These are phyloP conservation scores for Metellina segmentata DNA, from an alignment of 2,888 invertebrate genomes.

Conservation along the genomic window DNA sequence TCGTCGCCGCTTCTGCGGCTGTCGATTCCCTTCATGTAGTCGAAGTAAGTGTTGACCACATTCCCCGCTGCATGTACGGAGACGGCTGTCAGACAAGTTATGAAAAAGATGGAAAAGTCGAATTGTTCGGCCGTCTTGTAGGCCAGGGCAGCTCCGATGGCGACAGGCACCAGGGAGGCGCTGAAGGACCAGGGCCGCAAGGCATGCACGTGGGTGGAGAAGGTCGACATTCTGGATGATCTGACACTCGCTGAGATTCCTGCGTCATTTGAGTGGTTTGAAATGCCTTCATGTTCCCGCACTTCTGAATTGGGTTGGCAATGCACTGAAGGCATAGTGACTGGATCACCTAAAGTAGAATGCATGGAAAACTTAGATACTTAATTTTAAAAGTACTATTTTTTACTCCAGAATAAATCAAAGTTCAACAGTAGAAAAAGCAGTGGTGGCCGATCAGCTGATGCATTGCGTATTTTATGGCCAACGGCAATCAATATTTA, in stretches of 20 bases:
- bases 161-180: constrained; percentile 93
- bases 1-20: constrained; percentile 89
- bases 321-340: constrained; percentile 63
- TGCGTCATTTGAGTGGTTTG: constrained; percentile 44
- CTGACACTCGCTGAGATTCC: background rate
- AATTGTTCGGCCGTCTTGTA: constrained; percentile 89
- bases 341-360: constrained; percentile 24
- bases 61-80: constrained; percentile 98
- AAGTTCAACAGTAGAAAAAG: background rate
- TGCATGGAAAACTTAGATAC: background rate
- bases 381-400: background rate
- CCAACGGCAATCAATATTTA: too few species aligned
- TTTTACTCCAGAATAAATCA: background rate
- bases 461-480: too few species aligned
- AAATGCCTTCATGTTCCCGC: constrained; percentile 29
- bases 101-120: constrained; percentile 88
- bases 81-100: constrained; percentile 92
- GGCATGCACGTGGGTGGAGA: constrained; percentile 88
- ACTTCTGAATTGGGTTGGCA: constrained; percentile 40
- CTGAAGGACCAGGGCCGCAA: constrained; percentile 96
- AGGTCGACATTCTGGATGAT: constrained; percentile 60
- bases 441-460: too few species aligned
- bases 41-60: constrained; percentile 97
- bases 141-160: constrained; percentile 93
- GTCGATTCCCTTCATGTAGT: constrained; percentile 96